phyloP scores from a whole-genome alignment of 2,888 invertebrate species.

The Crematogaster levior region DNA sequence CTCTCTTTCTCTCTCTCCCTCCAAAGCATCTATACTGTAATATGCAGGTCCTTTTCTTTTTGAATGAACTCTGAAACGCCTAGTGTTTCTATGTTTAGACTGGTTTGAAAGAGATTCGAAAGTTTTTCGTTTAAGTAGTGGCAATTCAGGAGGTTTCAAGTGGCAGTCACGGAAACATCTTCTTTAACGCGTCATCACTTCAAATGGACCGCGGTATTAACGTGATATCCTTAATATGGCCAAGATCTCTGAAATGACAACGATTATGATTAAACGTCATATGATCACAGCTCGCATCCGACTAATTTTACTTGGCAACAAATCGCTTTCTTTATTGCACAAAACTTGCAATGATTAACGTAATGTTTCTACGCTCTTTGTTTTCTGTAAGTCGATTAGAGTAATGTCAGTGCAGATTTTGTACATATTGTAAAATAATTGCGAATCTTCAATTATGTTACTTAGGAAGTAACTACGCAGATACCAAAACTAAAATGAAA shows the following conservation, averaged over 20 bases:
- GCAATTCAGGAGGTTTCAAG: conserved; percentile 41
- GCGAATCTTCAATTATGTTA: neutral
- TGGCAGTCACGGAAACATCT: conserved; percentile 43
- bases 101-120: conserved; percentile 39
- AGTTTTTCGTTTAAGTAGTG: conserved; percentile 42
- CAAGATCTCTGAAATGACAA: conserved; percentile 61
- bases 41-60: neutral
- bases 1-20: neutral
- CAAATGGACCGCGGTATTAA: conserved; percentile 30
- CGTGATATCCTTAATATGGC: conserved; percentile 57
- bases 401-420: conserved; percentile 6
- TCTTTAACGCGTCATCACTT: conserved; percentile 52
- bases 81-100: conserved; percentile 38
- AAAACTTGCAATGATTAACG: conserved; percentile 7
- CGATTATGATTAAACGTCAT: conserved; percentile 62
- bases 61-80: conserved; percentile 18
- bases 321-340: conserved; percentile 39
- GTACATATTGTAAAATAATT: neutral
- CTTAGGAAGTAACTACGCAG: neutral
- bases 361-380: conserved; percentile 1
- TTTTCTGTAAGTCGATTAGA: conserved; percentile 14
- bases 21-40: neutral
- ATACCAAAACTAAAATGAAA: neutral
- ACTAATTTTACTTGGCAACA: conserved; percentile 56
- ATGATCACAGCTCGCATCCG: conserved; percentile 53